Evolutionary conservation across 2,888 invertebrate species (phyloP), one percentile per base, ranked within the genome.

Genomic region (Acanthosepion pharaonis): DNA sequence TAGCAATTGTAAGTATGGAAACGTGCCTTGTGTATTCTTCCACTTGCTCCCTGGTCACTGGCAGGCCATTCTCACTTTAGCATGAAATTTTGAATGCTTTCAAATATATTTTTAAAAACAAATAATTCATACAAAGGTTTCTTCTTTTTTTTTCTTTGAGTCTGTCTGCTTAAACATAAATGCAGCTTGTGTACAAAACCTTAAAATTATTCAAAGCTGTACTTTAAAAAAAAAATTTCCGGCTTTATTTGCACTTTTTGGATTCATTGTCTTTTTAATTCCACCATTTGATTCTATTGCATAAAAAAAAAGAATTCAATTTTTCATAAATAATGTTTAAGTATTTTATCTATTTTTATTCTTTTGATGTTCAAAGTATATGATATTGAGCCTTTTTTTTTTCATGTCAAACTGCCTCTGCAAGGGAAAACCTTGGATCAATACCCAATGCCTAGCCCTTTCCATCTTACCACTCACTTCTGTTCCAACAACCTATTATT

Each of bases 41-140:
- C 78, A 78, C 11, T n/a, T 78, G 78, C 78, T 78, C n/a, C 78
- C 78, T 78, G 15, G n/a, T 78, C 78, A 78, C 78, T 78, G 78
- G 78, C 78, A 78, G 78, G 78, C n/a, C 78, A 78, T 78, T 78
- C 78, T 78, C n/a, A 78, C 78, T n/a, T 78, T 78, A 78, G 78
- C 78, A 78, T 78, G 78, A 78, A n/a, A 78, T 33, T 78, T 78
- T 78, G n/a, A 78, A 78, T n/a, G 78, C 15, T n/a, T 78, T 78
- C 78, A 33, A 78, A 78, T 78, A n/a, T 78, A 78, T 78, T 78
- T 78, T 78, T 78, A 78, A 78, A 42, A 78, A 78, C 78, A 78
- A 23, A 59, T 78, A 78, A 78, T n/a, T 78, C 78, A 78, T 78
- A 78, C 15, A 78, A 33, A 78, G n/a, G 78, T n/a, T 78, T 59